A percentile compares a stretch with the other conserved stretches of the same genome.
Evolutionary conservation across 2,113 vertebrate species (phyloP).

Genomic region (Hyaena hyaena): DNA sequence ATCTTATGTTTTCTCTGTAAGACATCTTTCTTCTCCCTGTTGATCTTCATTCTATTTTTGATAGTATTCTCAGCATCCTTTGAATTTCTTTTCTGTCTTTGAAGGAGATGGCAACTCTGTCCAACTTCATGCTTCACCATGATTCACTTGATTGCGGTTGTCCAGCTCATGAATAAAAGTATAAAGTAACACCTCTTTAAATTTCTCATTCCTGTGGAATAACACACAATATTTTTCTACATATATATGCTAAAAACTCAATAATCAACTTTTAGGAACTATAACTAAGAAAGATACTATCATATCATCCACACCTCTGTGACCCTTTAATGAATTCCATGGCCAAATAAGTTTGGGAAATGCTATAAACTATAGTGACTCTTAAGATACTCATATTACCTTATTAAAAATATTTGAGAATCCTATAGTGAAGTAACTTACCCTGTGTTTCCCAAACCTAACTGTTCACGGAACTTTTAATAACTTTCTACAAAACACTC

Average conservation of each 20-base stretch:
- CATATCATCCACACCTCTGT: background rate
- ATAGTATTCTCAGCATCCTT: background rate
- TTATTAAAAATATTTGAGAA: background rate
- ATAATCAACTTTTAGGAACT: background rate
- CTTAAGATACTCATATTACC: background rate
- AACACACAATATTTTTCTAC: background rate
- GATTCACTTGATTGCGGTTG: background rate
- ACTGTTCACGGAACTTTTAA: background rate
- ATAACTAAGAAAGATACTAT: background rate
- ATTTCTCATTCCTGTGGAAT: background rate
- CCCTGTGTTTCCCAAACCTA: background rate
- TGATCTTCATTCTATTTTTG: background rate
- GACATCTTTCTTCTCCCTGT: background rate
- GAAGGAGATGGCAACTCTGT: background rate
- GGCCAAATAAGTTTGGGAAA: background rate
- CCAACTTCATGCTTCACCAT: background rate
- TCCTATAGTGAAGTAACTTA: background rate
- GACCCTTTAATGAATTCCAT: background rate
- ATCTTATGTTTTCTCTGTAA: background rate
- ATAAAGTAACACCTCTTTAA: background rate
- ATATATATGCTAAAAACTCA: background rate
- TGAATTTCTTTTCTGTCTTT: slow-evolving; percentile 46
- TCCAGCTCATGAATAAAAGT: background rate
- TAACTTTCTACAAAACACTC: slow-evolving; percentile 13
- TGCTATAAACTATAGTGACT: background rate